Conservation (phyloP, 2,113 vertebrate genomes). For the Carassius gibelio region DNA sequence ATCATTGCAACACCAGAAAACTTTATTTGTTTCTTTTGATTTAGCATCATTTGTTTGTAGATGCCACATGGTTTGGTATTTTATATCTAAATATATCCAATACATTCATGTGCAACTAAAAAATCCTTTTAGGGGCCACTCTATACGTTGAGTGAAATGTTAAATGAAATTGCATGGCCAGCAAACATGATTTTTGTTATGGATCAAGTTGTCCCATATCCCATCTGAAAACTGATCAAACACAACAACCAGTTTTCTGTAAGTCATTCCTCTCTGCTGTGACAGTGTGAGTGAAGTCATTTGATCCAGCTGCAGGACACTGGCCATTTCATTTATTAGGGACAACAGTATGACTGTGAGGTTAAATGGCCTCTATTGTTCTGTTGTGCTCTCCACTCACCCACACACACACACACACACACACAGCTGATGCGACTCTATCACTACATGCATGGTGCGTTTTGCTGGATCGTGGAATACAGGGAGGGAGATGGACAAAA, state of each 20-base stretch:
- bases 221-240: neutral
- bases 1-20: neutral
- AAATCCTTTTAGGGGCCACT: neutral
- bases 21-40: too few species aligned
- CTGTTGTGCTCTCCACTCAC: neutral
- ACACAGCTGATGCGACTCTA: neutral
- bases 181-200: neutral
- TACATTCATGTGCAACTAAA: neutral
- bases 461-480: neutral
- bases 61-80: neutral
- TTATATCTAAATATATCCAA: neutral
- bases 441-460: neutral
- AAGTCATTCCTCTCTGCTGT: neutral
- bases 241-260: neutral
- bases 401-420: neutral
- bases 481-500: neutral
- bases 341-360: slow-evolving; percentile 1
- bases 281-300: slow-evolving; percentile 27
- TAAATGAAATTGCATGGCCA: neutral
- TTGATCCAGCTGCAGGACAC: slow-evolving; percentile 30
- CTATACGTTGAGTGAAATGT: neutral
- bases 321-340: slow-evolving; percentile 26
- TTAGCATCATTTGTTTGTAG: neutral
- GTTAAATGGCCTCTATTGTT: slow-evolving; percentile 32
- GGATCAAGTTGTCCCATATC: neutral